Base-by-base conservation (phyloP, 2,797 vertebrate genomes). In the Potorous gilbertii region DNA sequence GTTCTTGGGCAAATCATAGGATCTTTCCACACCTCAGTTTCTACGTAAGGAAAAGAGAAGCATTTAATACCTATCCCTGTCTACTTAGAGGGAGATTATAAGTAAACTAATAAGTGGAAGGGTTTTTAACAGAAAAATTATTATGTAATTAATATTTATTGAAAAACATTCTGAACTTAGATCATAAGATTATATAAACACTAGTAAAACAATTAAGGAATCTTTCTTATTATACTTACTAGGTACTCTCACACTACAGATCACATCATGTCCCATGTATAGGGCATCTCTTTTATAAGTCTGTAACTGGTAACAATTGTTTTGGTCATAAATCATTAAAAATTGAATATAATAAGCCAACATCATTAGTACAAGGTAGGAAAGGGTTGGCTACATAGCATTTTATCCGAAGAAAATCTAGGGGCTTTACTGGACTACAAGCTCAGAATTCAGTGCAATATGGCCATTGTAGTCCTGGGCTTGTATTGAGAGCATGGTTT, bases 121-220 rank as follows among this genome's bases (percentile, higher is more conserved):
- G 92, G 54, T 28, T 93, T 93, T 55, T 94, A 92, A 66, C 5
- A 46, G 29, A 90, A 95, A 94, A 66, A 46, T 46, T 74, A 74
- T 13, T 62, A n/a, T 24, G 28, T 91, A 57, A 31, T 8, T 21
- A 29, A 16, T 81, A 91, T 81, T 96, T 93, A 59, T 54, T 93
- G 93, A 95, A 94, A 95, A 94, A 95, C 31, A 50, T 14, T 96
- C 14, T 91, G 56, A 74, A 93, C 14, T 89, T 21, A 92, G 55
- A 81, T 34, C n/a, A 94, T 6, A 91, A 91, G 12, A 91, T 29
- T 56, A 92, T 8, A 59, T 12, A 50, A 56, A 96, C 62, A 95
- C n/a, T 89, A 40, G 5, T n/a, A 56, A 92, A 94, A 54, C 12
- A 18, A 46, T 54, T 16, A 92, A 92, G 90, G 74, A 66, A 34